Evolutionary conservation across 1,140 invertebrate species (phyloP), one percentile per base, ranked within the genome.

Genomic region (Macrosteles quadrilineatus): DNA sequence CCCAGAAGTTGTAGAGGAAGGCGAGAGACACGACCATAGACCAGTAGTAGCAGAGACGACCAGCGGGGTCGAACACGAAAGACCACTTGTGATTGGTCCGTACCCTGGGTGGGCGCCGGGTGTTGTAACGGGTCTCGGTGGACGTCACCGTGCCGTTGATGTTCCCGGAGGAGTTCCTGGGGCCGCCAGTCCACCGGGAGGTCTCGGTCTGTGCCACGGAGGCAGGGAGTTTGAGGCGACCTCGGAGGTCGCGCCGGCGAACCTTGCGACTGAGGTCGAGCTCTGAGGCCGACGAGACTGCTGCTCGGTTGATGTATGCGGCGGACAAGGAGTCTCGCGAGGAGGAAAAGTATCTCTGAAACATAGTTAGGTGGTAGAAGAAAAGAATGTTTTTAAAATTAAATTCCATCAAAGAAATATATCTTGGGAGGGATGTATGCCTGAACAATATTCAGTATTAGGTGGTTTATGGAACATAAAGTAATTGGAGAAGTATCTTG

Each of bases 1-100:
- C 95, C 97, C 96, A 98, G 78, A 98, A 97, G 83, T 99, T 99
- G 85, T 99, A 99, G 70, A 98, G 89, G 83, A 98, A 98, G 75
- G 97, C 97, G 74, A 98, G 86, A 67, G 96, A 98, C 40, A 98
- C 97, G 43, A 98, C 93, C 90, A 97, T 94, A 73, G 94, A 96
- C 95, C 95, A 97, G 78, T 97, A 96, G 83, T 97, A 97, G 83
- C 93, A 96, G 27, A 96, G 87, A 32, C 94, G 86, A 72, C 94
- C 94, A 65, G 94, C 93, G 17, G 92, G 92, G 84, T 96, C 94
- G 80, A 96, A 96, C 50, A 95, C 94, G 81, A 97, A 96, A 31
- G 93, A 94, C 90, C 93, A 94, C 76, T 92, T 90, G 68, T 90
- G 65, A 21, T 47, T 57, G 32, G 69, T 67, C 14, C 59, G 67